These are phyloP conservation scores for Oriolus oriolus DNA, from an alignment of 2,113 vertebrate species.

Conservation along the genomic window DNA sequence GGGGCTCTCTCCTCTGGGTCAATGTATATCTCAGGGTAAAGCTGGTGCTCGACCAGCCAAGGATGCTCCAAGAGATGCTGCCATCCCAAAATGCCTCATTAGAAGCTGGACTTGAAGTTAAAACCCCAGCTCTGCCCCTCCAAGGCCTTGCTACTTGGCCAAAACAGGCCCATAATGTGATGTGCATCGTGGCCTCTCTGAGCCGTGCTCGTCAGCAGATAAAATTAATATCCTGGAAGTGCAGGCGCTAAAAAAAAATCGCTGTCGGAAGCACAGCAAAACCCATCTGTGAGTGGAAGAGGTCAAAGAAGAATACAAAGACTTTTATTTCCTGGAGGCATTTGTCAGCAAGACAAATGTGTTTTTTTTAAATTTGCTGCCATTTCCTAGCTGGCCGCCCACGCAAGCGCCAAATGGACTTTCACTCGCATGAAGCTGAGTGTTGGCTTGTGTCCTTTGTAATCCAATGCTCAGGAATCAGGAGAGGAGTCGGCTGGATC, in stretches of 20 bases:
- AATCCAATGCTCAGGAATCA: background rate
- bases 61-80: background rate
- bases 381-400: constrained; percentile 21
- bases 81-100: background rate
- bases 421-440: background rate
- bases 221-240: background rate
- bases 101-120: background rate
- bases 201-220: background rate
- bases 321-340: constrained; percentile 21
- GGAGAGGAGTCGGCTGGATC: background rate
- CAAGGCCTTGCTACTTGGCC: background rate
- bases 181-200: rapidly evolving
- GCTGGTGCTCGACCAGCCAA: background rate
- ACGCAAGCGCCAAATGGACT: background rate
- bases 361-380: background rate
- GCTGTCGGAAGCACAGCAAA: background rate
- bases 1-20: background rate
- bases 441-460: background rate
- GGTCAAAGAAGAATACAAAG: constrained; percentile 33
- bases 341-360: constrained; percentile 44
- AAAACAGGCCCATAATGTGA: rapidly evolving
- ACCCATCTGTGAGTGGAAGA: constrained; percentile 26
- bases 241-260: background rate
- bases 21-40: background rate
- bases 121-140: background rate